Percentiles rank a stretch among this genome's conserved stretches.
Conservation (phyloP, 1,140 invertebrate genomes). For the Bombus pascuorum region DNA sequence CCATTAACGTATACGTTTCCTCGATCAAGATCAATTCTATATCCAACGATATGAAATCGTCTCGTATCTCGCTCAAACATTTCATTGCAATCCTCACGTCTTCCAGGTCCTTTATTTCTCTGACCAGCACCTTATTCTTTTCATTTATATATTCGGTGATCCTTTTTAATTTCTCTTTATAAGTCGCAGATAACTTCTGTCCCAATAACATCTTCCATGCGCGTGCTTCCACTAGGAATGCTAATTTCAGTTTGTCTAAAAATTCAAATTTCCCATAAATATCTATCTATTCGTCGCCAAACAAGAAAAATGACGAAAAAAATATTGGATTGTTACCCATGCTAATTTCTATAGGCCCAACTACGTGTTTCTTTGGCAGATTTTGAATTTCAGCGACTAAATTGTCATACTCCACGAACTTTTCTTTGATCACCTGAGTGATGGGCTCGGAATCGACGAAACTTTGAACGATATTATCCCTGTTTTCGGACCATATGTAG, state of each 20-base stretch:
- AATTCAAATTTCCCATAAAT: too few species aligned
- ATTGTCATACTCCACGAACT: conserved; percentile 88
- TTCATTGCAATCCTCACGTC: conserved; percentile 89
- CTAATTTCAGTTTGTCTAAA: conserved; percentile 87
- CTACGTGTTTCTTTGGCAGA: conserved; percentile 85
- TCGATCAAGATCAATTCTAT: conserved; percentile 89
- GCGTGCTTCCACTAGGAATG: conserved; percentile 87
- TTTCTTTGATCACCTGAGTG: conserved; percentile 88
- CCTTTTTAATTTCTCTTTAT: conserved; percentile 85
- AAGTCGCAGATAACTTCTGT: conserved; percentile 84
- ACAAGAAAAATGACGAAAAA: background rate
- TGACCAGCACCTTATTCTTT: conserved; percentile 86
- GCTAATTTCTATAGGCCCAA: conserved; percentile 87
- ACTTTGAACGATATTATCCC: conserved; percentile 85
- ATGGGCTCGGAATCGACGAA: conserved; percentile 89
- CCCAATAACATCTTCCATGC: conserved; percentile 89
- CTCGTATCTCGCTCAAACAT: conserved; percentile 89
- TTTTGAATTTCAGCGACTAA: conserved; percentile 86
- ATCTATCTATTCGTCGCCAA: too few species aligned
- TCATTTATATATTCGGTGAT: conserved; percentile 88
- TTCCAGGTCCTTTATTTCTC: conserved; percentile 88
- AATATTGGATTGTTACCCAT: conserved; percentile 81
- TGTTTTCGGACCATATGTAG: conserved; percentile 88
- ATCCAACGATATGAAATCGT: conserved; percentile 89
- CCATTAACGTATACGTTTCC: conserved; percentile 90